Percentiles rank a stretch among this genome's conserved stretches.
phyloP scores from a whole-genome alignment of 2,113 vertebrate species.

The Pelusios castaneus region DNA sequence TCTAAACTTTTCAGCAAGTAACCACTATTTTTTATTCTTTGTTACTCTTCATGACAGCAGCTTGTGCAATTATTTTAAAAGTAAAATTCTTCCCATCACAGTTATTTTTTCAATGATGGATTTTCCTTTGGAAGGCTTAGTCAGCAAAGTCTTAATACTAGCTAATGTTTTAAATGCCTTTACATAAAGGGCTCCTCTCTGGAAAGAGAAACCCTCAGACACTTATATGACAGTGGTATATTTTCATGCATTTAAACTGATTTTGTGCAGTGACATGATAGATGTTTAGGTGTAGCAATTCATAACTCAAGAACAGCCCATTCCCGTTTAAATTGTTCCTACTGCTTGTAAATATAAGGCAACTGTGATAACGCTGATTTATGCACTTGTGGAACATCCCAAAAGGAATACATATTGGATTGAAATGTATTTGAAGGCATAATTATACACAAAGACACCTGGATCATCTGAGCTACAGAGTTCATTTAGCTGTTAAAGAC shows the following conservation, averaged over 20 bases:
- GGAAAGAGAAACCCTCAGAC: not conserved
- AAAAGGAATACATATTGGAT: not conserved
- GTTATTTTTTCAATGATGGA: conserved; percentile 59
- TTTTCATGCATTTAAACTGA: conserved; percentile 39
- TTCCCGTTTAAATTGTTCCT: conserved; percentile 12
- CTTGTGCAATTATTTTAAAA: conserved; percentile 36
- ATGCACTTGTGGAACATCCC: not conserved
- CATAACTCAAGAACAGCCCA: conserved; percentile 34
- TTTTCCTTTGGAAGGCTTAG: conserved; percentile 50
- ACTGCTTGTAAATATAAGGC: conserved; percentile 12
- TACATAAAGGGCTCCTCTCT: conserved; percentile 20
- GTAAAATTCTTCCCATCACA: conserved; percentile 24
- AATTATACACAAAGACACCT: conserved; percentile 51
- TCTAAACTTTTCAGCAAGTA: conserved; percentile 29
- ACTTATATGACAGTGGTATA: not conserved
- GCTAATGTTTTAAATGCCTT: conserved; percentile 37
- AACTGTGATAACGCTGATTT: not conserved
- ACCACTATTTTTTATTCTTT: conserved; percentile 25
- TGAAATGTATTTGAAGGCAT: conserved; percentile 29
- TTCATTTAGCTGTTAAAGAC: conserved; percentile 54
- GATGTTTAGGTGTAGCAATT: conserved; percentile 33
- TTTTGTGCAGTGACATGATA: not conserved
- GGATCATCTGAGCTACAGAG: conserved; percentile 29
- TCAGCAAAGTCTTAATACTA: conserved; percentile 32
- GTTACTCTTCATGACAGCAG: not conserved